These are phyloP conservation scores for Python bivittatus DNA, from an alignment of 2,113 vertebrate genomes.

Conservation along the genomic window DNA sequence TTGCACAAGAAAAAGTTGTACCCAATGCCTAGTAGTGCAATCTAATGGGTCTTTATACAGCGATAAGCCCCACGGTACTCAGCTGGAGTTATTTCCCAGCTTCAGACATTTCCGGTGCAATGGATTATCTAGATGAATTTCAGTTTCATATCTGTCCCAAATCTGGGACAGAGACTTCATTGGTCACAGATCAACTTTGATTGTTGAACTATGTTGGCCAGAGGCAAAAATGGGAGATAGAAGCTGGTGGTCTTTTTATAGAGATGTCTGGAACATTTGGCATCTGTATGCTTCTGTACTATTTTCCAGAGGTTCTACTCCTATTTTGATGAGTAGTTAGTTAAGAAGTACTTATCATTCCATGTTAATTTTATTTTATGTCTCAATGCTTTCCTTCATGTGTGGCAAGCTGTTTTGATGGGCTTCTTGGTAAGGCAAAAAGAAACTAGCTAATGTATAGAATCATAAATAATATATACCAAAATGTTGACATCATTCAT, in stretches of 20 bases:
- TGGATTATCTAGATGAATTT: background rate
- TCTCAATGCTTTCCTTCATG: background rate
- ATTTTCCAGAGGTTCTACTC: background rate
- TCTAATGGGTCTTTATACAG: background rate
- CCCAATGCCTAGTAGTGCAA: background rate
- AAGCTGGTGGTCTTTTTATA: background rate
- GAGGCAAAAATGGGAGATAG: background rate
- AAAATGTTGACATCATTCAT: background rate
- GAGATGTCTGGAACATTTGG: background rate
- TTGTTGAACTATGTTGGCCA: background rate
- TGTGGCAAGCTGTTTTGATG: too few relatives aligned
- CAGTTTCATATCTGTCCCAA: background rate
- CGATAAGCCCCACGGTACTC: background rate
- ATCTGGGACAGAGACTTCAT: background rate
- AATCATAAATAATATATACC: background rate
- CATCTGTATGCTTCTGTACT: background rate
- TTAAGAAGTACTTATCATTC: background rate
- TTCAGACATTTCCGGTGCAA: background rate
- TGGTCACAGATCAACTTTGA: background rate
- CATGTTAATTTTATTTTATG: background rate
- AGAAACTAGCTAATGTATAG: background rate
- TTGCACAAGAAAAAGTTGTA: constrained; percentile 6
- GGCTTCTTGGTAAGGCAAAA: background rate
- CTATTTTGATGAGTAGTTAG: too few relatives aligned
- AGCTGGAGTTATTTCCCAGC: background rate